Conservation (phyloP, 2,888 invertebrate species). For the Odontocerum albicorne region DNA sequence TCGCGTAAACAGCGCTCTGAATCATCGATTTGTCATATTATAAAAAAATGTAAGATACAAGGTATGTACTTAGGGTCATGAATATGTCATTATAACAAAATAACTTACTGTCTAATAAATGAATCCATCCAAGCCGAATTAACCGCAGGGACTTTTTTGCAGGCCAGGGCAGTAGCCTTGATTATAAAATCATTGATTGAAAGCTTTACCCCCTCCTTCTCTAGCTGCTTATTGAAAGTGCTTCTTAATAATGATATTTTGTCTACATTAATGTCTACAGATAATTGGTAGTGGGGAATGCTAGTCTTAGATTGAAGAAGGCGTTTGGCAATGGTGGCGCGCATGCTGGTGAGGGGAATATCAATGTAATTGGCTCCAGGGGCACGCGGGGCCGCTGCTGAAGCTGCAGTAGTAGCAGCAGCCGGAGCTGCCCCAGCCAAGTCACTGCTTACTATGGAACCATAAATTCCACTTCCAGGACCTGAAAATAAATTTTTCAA, state of each 20-base stretch:
- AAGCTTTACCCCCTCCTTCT: slow-evolving; percentile 80
- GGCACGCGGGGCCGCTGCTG: slow-evolving; percentile 44
- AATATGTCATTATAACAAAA: not conserved
- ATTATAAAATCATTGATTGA: slow-evolving; percentile 96
- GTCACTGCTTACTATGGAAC: slow-evolving; percentile 82
- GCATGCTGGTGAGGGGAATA: slow-evolving; percentile 80
- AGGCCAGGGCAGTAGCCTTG: slow-evolving; percentile 89
- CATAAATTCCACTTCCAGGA: slow-evolving; percentile 78
- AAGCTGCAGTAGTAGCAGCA: slow-evolving; percentile 40
- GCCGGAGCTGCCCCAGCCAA: slow-evolving; percentile 47
- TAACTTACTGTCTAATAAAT: slow-evolving; percentile 84
- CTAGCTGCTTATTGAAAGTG: slow-evolving; percentile 76
- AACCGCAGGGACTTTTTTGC: slow-evolving; percentile 86
- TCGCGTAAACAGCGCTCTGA: too few relatives aligned
- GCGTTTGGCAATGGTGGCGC: slow-evolving; percentile 87
- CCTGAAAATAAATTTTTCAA: too few relatives aligned
- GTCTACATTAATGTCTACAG: slow-evolving; percentile 84
- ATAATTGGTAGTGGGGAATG: slow-evolving; percentile 96
- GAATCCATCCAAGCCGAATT: slow-evolving; percentile 96
- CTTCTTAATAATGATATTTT: slow-evolving; percentile 73
- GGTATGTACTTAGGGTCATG: not conserved
- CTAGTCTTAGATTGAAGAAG: slow-evolving; percentile 86
- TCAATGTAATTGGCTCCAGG: slow-evolving; percentile 67
- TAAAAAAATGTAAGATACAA: too few relatives aligned
- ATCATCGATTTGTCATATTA: too few relatives aligned